Percentiles rank a stretch among this genome's conserved stretches.
Conservation (phyloP, 2,888 invertebrate genomes). For the Physocephala rufipes region DNA sequence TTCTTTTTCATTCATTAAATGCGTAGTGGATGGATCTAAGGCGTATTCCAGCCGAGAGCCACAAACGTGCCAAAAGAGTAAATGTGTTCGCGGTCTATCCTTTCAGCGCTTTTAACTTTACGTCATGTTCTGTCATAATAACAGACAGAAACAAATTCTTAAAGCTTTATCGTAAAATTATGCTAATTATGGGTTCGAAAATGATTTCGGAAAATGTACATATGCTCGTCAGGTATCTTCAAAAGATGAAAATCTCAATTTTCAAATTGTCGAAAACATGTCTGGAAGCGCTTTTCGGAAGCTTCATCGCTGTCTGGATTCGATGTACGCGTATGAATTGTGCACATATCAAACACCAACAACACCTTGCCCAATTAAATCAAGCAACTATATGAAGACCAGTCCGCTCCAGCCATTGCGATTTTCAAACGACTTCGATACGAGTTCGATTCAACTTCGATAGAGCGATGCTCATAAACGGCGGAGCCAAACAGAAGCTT, state of each 20-base stretch:
- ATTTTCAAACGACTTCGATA: neutral
- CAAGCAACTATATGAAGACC: neutral
- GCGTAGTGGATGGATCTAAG: slow-evolving; percentile 16
- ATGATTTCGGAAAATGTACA: slow-evolving; percentile 29
- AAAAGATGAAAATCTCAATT: slow-evolving; percentile 32
- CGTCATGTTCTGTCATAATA: slow-evolving; percentile 18
- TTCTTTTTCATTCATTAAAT: slow-evolving; percentile 4
- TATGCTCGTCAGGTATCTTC: slow-evolving; percentile 3
- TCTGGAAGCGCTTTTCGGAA: slow-evolving; percentile 26
- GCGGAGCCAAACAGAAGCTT: slow-evolving; percentile 43
- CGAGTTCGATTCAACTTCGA: too few species aligned
- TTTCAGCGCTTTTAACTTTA: neutral
- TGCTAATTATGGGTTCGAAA: slow-evolving; percentile 31
- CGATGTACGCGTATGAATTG: too few species aligned
- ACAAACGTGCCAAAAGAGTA: slow-evolving; percentile 10
- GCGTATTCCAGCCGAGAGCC: slow-evolving; percentile 14
- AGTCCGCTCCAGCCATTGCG: neutral
- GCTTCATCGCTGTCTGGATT: slow-evolving; percentile 18
- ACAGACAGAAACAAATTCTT: slow-evolving; percentile 5
- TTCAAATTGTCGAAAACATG: slow-evolving; percentile 28
- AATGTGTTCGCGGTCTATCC: neutral
- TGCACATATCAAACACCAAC: neutral
- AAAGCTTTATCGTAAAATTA: slow-evolving; percentile 31
- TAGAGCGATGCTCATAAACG: slow-evolving; percentile 26
- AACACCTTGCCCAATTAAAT: slow-evolving; percentile 15